A percentile compares a stretch with the other conserved stretches of the same genome.
These are phyloP conservation scores for Halcyon badia DNA, from an alignment of 2,797 vertebrate genomes.

Conservation along the genomic window DNA sequence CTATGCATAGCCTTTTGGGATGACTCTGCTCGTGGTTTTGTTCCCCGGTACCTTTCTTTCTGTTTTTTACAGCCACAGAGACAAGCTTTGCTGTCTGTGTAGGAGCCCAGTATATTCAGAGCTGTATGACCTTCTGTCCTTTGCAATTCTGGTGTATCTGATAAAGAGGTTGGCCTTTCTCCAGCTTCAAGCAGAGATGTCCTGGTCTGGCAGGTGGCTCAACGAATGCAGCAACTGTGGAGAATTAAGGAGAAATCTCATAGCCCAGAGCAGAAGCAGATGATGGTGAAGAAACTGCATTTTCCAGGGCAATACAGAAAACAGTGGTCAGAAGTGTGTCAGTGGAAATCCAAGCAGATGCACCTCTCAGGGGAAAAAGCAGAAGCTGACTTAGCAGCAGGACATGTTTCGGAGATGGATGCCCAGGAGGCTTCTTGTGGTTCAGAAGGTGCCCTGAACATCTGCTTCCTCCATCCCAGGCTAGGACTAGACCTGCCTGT, in stretches of 20 bases:
- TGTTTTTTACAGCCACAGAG: neutral
- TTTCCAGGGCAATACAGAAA: accelerated
- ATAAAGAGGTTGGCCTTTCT: neutral
- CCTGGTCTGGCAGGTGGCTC: slow-evolving; percentile 9
- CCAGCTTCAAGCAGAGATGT: neutral
- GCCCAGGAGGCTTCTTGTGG: neutral
- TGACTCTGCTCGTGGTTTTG: neutral
- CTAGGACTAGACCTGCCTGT: accelerated
- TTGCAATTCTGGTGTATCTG: neutral
- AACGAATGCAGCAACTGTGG: neutral
- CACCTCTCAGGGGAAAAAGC: neutral
- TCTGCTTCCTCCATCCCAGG: neutral
- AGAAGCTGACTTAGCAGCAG: neutral
- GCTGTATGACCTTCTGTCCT: neutral
- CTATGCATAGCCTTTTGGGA: neutral
- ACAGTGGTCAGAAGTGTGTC: neutral
- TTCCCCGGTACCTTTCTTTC: neutral
- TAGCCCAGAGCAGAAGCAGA: neutral
- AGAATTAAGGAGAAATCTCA: neutral
- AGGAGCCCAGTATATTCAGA: neutral
- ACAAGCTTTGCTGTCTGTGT: neutral
- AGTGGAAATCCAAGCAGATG: neutral
- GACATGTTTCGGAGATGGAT: neutral
- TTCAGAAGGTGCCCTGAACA: neutral
- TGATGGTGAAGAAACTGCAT: neutral